These are phyloP conservation scores for Tretioscincus oriximinensis DNA, from an alignment of 2,113 vertebrate genomes.

Conservation along the genomic window DNA sequence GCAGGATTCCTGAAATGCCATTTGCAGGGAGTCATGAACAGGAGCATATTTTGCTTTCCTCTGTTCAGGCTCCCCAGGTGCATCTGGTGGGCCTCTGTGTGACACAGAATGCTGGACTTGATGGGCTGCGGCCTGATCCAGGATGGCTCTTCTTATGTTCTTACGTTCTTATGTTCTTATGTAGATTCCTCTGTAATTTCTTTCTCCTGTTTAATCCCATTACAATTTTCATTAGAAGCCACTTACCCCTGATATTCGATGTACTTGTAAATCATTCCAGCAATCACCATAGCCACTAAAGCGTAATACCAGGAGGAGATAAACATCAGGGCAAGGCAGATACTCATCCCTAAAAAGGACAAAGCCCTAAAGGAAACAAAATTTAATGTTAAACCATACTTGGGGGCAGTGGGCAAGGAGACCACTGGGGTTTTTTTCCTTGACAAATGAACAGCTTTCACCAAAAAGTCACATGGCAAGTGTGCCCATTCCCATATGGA, in stretches of 20 bases:
- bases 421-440: not conserved
- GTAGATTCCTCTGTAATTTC: not conserved
- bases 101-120: no score
- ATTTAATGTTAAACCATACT: not conserved
- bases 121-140: no score
- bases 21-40: no score
- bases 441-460: not conserved
- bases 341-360: conserved; percentile 97
- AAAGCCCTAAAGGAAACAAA: conserved; percentile 79
- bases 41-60: no score
- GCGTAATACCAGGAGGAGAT: conserved; percentile 99
- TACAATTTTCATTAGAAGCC: not conserved
- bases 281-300: conserved; percentile 96
- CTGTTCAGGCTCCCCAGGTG: no score
- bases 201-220: not conserved
- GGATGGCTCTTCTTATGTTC: not conserved
- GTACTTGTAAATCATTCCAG: conserved; percentile 99
- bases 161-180: not conserved
- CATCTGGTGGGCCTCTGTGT: no score
- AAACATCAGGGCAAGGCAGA: conserved; percentile 97
- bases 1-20: no score
- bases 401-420: accelerated
- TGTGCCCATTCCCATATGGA: not conserved
- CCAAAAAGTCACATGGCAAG: not conserved
- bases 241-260: conserved; percentile 98